Evolutionary conservation across 2,113 vertebrate genomes (phyloP).

Genomic region (Pseudonaja textilis): DNA sequence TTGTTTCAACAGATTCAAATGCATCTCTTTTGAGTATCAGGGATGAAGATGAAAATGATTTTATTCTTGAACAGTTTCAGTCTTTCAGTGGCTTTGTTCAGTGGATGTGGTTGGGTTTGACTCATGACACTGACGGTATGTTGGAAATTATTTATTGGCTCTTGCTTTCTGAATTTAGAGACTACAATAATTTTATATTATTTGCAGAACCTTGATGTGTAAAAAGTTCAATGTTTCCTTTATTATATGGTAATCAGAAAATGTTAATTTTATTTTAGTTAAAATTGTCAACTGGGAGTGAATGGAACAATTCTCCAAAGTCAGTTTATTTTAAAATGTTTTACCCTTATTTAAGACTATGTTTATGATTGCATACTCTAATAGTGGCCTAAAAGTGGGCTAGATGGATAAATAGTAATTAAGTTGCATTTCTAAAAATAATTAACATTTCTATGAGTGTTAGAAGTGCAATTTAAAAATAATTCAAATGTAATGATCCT

Average conservation of each 20-base stretch:
- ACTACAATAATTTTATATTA: neutral
- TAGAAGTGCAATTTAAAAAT: neutral
- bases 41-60: slow-evolving; percentile 84
- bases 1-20: slow-evolving; percentile 68
- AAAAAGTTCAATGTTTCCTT: neutral
- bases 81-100: slow-evolving; percentile 77
- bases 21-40: slow-evolving; percentile 83
- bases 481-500: neutral
- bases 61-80: slow-evolving; percentile 79
- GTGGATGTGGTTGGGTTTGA: slow-evolving; percentile 86
- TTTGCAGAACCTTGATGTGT: neutral
- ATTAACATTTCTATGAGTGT: neutral
- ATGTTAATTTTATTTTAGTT: slow-evolving; percentile 17
- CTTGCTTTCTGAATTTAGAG: neutral
- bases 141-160: slow-evolving; percentile 3
- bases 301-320: neutral
- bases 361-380: neutral
- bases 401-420: neutral
- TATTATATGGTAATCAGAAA: neutral
- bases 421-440: neutral
- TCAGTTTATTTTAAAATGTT: neutral
- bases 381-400: neutral
- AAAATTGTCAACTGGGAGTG: slow-evolving; percentile 18
- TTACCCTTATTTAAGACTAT: slow-evolving; percentile 16
- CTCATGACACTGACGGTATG: slow-evolving; percentile 77